These are phyloP conservation scores for Goniozus legneri DNA, from an alignment of 1,140 invertebrate genomes.

Conservation along the genomic window DNA sequence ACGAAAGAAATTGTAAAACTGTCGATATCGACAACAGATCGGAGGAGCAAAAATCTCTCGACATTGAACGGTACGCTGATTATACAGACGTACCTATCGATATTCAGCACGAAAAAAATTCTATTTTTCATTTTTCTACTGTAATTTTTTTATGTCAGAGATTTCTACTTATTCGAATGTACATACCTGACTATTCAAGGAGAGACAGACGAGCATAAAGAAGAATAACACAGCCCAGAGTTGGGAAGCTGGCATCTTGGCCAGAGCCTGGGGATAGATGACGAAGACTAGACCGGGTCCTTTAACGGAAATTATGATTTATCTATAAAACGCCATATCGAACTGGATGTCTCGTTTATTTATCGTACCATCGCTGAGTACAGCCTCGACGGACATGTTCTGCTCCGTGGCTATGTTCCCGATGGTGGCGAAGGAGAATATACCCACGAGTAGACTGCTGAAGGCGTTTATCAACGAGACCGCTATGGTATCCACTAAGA, in stretches of 20 bases:
- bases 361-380: slow-evolving; percentile 77
- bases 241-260: slow-evolving; percentile 82
- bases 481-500: slow-evolving; percentile 78
- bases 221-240: slow-evolving; percentile 87
- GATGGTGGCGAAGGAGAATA: slow-evolving; percentile 84
- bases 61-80: too few relatives aligned
- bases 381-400: slow-evolving; percentile 70
- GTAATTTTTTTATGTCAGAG: background rate
- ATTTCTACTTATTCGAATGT: background rate
- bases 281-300: slow-evolving; percentile 86
- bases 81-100: too few relatives aligned
- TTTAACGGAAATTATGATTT: slow-evolving; percentile 53
- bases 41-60: too few relatives aligned
- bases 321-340: slow-evolving; percentile 38
- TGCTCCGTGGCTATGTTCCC: slow-evolving; percentile 83
- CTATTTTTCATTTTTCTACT: too few relatives aligned
- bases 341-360: slow-evolving; percentile 11
- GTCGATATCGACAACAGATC: too few relatives aligned
- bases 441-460: slow-evolving; percentile 80
- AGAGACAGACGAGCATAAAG: slow-evolving; percentile 84
- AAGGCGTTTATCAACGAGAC: slow-evolving; percentile 79
- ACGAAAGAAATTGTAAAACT: slow-evolving; percentile 3
- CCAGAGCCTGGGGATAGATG: slow-evolving; percentile 84
- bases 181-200: slow-evolving; percentile 85
- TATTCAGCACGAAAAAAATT: too few relatives aligned